These are phyloP conservation scores for Hyaena hyaena DNA, from an alignment of 2,113 vertebrate genomes.

Conservation along the genomic window DNA sequence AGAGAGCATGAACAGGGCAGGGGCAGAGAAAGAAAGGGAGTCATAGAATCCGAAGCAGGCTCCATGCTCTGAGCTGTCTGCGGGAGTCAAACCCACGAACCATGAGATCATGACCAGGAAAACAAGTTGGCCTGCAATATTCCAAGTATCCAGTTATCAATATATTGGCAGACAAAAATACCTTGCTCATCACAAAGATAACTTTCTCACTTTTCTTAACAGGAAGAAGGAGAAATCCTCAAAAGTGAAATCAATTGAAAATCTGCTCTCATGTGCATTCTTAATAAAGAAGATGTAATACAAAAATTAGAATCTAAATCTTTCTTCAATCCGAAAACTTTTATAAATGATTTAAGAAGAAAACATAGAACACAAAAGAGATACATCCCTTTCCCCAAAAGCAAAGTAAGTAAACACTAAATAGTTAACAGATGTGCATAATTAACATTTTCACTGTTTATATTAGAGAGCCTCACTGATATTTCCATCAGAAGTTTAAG, in stretches of 20 bases:
- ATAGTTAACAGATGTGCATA: not conserved
- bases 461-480: not conserved
- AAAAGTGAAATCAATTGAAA: not conserved
- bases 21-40: too few relatives aligned
- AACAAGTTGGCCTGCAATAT: not conserved
- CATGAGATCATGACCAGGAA: not conserved
- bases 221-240: not conserved
- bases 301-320: conserved; percentile 37
- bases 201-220: not conserved
- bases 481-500: not conserved
- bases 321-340: not conserved
- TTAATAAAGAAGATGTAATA: not conserved
- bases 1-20: too few relatives aligned
- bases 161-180: not conserved
- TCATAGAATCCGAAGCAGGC: too few relatives aligned
- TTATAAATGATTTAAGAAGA: not conserved
- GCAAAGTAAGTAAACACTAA: conserved; percentile 4
- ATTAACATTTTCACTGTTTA: not conserved
- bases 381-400: not conserved
- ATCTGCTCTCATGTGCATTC: not conserved
- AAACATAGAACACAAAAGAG: not conserved
- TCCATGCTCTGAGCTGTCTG: too few relatives aligned
- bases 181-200: not conserved
- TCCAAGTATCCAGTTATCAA: not conserved
- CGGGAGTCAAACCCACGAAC: too few relatives aligned